Evolutionary conservation across 2,797 vertebrate species (phyloP).

Genomic region (Pelochelys cantorii): DNA sequence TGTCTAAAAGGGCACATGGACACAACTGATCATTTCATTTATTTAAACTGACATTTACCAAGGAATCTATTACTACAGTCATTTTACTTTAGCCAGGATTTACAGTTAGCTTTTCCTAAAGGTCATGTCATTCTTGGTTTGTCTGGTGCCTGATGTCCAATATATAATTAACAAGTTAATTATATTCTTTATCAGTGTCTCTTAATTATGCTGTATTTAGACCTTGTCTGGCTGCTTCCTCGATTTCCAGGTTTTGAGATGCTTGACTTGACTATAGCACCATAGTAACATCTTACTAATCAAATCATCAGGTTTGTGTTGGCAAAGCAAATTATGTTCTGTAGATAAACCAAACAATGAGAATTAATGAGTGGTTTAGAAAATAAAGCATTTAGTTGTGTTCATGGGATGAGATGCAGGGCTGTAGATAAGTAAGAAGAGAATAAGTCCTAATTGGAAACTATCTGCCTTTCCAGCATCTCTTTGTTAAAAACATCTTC

Average conservation of each 20-base stretch:
- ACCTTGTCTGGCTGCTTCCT: slow-evolving; percentile 14
- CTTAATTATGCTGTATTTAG: slow-evolving; percentile 24
- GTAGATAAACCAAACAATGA: slow-evolving; percentile 72
- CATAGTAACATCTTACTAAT: slow-evolving; percentile 74
- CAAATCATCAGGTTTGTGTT: slow-evolving; percentile 71
- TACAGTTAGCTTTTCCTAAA: slow-evolving; percentile 28
- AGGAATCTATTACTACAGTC: background rate
- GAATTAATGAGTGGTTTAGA: slow-evolving; percentile 70
- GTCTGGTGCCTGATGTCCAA: background rate
- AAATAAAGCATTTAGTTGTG: slow-evolving; percentile 42
- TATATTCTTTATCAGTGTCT: background rate
- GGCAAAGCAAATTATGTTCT: slow-evolving; percentile 67
- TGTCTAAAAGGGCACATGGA: background rate
- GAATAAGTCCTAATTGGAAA: background rate
- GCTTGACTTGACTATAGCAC: slow-evolving; percentile 74
- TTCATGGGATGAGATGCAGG: background rate
- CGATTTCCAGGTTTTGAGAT: slow-evolving; percentile 35
- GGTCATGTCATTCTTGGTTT: background rate
- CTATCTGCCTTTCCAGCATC: background rate
- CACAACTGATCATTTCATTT: background rate
- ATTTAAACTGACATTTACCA: background rate
- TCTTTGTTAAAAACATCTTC: background rate
- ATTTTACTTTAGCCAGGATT: slow-evolving; percentile 14
- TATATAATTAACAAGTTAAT: background rate
- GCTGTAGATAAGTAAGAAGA: background rate